A percentile compares a stretch with the other conserved stretches of the same genome.
These are phyloP conservation scores for Lysiphlebus fabarum DNA, from an alignment of 1,140 invertebrate genomes.

Conservation along the genomic window DNA sequence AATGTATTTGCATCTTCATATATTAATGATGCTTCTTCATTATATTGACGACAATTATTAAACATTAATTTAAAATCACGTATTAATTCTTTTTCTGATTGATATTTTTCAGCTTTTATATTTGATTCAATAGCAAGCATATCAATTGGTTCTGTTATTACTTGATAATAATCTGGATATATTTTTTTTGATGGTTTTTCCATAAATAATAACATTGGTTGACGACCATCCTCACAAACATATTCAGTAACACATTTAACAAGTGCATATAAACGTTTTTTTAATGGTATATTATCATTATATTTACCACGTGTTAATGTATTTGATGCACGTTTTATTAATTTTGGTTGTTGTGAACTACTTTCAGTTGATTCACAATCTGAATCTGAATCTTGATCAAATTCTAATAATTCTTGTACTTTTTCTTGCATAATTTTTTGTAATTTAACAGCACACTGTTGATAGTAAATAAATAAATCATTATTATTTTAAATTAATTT, in stretches of 20 bases:
- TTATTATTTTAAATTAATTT: slow-evolving; percentile 28
- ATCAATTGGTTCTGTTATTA: slow-evolving; percentile 92
- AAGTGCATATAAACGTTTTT: slow-evolving; percentile 70
- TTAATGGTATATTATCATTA: slow-evolving; percentile 65
- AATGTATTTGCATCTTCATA: slow-evolving; percentile 90
- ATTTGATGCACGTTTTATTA: slow-evolving; percentile 56
- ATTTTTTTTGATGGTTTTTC: slow-evolving; percentile 93
- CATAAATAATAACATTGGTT: slow-evolving; percentile 90
- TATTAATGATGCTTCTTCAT: slow-evolving; percentile 92
- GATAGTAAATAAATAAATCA: slow-evolving; percentile 22
- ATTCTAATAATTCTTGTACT: slow-evolving; percentile 78
- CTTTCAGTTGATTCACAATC: slow-evolving; percentile 54
- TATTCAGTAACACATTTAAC: slow-evolving; percentile 76
- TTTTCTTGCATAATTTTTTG: slow-evolving; percentile 82
- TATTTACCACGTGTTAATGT: slow-evolving; percentile 58
- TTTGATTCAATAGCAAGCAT: slow-evolving; percentile 91
- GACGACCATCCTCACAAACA: slow-evolving; percentile 75
- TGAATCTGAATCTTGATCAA: slow-evolving; percentile 65
- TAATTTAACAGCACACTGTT: slow-evolving; percentile 72
- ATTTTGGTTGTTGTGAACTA: slow-evolving; percentile 45
- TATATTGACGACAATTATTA: slow-evolving; percentile 91
- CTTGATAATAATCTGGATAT: slow-evolving; percentile 94
- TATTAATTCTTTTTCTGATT: slow-evolving; percentile 64
- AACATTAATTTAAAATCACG: slow-evolving; percentile 86
- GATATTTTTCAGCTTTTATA: slow-evolving; percentile 73